phyloP scores from a whole-genome alignment of 2,888 invertebrate species.

The Plebejus anna region DNA sequence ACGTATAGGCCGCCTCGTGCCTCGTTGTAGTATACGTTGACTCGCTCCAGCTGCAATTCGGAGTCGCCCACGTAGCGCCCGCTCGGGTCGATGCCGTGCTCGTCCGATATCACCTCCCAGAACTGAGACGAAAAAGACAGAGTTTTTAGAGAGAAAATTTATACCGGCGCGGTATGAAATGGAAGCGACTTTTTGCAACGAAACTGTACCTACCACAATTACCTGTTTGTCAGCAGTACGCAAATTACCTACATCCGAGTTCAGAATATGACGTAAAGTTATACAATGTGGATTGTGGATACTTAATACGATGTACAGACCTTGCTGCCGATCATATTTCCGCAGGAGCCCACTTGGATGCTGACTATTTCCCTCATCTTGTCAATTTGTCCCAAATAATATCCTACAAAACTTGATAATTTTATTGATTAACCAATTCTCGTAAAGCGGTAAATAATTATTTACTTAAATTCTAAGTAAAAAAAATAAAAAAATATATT shows the following conservation, averaged over 20 bases:
- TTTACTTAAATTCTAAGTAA: slow-evolving; percentile 71
- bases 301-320: slow-evolving; percentile 53
- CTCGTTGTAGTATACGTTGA: slow-evolving; percentile 89
- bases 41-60: slow-evolving; percentile 86
- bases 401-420: slow-evolving; percentile 56
- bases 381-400: slow-evolving; percentile 38
- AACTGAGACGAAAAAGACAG: slow-evolving; percentile 66
- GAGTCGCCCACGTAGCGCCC: slow-evolving; percentile 85
- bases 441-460: slow-evolving; percentile 63
- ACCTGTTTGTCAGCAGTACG: too few relatives aligned
- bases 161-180: too few relatives aligned
- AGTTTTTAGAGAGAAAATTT: too few relatives aligned
- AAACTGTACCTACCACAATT: too few relatives aligned
- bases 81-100: slow-evolving; percentile 86
- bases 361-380: slow-evolving; percentile 90
- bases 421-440: slow-evolving; percentile 51
- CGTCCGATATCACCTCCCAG: slow-evolving; percentile 89
- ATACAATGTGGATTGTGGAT: too few relatives aligned
- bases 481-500: slow-evolving; percentile 33
- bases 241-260: too few relatives aligned
- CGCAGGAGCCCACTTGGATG: slow-evolving; percentile 82
- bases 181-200: too few relatives aligned
- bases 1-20: slow-evolving; percentile 77
- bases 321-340: slow-evolving; percentile 88
- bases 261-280: too few relatives aligned